phyloP scores from a whole-genome alignment of 1,140 invertebrate species.

The Diorhabda carinulata region DNA sequence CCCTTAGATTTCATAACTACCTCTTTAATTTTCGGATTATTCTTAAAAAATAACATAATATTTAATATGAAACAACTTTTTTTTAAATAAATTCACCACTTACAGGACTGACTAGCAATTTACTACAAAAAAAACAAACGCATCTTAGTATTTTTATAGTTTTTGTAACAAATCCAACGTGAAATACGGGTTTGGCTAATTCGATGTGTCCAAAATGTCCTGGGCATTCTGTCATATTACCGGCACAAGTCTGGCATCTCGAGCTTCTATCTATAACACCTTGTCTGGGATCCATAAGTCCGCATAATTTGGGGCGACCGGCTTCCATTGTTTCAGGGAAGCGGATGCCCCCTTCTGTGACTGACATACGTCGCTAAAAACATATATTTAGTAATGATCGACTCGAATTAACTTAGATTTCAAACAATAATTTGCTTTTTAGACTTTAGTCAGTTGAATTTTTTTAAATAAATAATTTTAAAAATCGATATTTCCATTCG shows the following conservation, averaged over 20 bases:
- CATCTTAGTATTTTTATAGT: conserved; percentile 94
- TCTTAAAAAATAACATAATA: conserved; percentile 48
- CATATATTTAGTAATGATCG: background rate
- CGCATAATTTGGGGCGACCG: conserved; percentile 93
- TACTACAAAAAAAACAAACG: conserved; percentile 97
- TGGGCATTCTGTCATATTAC: conserved; percentile 96
- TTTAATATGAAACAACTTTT: conserved; percentile 18
- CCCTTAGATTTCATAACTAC: conserved; percentile 95
- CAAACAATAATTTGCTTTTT: no score
- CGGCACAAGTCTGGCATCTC: conserved; percentile 96
- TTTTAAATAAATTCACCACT: conserved; percentile 47
- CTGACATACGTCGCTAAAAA: conserved; percentile 90
- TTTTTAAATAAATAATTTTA: no score
- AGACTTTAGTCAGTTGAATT: no score
- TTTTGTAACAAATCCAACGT: conserved; percentile 96
- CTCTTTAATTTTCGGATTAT: conserved; percentile 96
- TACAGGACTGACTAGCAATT: conserved; percentile 90
- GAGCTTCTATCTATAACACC: conserved; percentile 93
- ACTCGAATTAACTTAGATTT: no score
- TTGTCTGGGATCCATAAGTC: conserved; percentile 98
- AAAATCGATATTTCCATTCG: no score
- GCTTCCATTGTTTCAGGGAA: conserved; percentile 98
- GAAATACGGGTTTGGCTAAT: conserved; percentile 96
- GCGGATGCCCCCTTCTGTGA: conserved; percentile 94
- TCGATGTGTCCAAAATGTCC: conserved; percentile 99